Conservation (phyloP, 2,797 vertebrate species). For the Nothura maculosa region DNA sequence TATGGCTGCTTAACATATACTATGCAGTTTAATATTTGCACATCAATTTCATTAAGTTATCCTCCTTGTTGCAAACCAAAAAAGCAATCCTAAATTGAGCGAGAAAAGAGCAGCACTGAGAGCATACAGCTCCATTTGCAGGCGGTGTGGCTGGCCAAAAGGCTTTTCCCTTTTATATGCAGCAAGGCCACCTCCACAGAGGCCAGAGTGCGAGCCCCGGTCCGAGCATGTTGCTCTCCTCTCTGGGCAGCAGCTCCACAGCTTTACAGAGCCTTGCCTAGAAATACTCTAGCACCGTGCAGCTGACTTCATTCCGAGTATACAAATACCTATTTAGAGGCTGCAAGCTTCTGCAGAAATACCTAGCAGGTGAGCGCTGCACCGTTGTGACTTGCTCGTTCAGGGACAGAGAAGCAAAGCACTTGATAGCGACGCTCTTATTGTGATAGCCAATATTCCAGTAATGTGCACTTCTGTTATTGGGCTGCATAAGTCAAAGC, state of each 20-base stretch:
- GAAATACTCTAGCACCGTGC: slow-evolving; percentile 53
- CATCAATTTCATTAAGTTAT: slow-evolving; percentile 70
- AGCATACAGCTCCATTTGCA: slow-evolving; percentile 22
- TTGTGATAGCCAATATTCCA: slow-evolving; percentile 14
- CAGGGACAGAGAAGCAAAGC: slow-evolving; percentile 66
- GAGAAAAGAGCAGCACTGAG: slow-evolving; percentile 12
- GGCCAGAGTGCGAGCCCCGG: background rate
- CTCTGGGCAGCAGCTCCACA: slow-evolving; percentile 24
- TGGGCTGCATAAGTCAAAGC: slow-evolving; percentile 61
- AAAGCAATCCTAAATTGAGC: slow-evolving; percentile 7
- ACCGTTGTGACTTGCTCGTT: slow-evolving; percentile 63
- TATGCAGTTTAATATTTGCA: slow-evolving; percentile 93
- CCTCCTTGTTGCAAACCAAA: slow-evolving; percentile 49
- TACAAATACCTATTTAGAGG: slow-evolving; percentile 51
- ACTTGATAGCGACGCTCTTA: slow-evolving; percentile 14
- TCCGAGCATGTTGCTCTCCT: slow-evolving; percentile 47
- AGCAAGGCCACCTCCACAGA: slow-evolving; percentile 35
- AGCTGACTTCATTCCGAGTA: slow-evolving; percentile 65
- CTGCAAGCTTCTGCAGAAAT: slow-evolving; percentile 65
- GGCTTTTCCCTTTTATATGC: slow-evolving; percentile 34
- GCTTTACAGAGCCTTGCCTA: slow-evolving; percentile 47
- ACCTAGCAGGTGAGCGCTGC: slow-evolving; percentile 20
- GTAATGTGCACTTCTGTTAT: slow-evolving; percentile 51
- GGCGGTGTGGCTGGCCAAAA: slow-evolving; percentile 16
- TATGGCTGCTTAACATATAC: slow-evolving; percentile 88